These are phyloP conservation scores for Chymomyza procnemis DNA, from an alignment of 2,888 invertebrate species.

Conservation along the genomic window DNA sequence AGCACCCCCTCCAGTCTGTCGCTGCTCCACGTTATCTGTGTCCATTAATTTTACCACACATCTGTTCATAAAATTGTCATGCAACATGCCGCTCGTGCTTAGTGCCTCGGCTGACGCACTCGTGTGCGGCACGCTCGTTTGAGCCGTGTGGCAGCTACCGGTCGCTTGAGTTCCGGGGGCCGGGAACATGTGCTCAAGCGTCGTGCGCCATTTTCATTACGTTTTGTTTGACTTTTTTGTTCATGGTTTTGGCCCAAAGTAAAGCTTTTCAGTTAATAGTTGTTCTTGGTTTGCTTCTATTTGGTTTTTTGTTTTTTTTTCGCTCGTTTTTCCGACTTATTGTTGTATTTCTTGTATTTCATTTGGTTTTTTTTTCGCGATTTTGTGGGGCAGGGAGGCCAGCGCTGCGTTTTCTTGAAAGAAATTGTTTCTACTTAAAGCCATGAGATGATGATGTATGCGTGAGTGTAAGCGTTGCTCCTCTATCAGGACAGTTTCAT, in stretches of 20 bases:
- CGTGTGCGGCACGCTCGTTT: background rate
- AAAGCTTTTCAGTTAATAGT: conserved; percentile 42
- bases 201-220: conserved; percentile 71
- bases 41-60: conserved; percentile 73
- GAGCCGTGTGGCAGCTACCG: conserved; percentile 1
- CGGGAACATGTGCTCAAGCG: background rate
- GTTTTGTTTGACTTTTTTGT: conserved; percentile 27
- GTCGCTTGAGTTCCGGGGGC: background rate
- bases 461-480: background rate
- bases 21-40: conserved; percentile 63
- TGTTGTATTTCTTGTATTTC: background rate
- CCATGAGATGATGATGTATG: background rate
- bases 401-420: background rate
- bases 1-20: conserved; percentile 46
- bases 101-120: conserved; percentile 36
- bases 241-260: background rate
- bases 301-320: background rate
- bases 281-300: conserved; percentile 23
- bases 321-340: background rate
- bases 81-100: conserved; percentile 63
- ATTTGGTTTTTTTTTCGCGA: background rate
- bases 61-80: conserved; percentile 73
- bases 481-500: background rate
- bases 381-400: background rate
- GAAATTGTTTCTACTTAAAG: conserved; percentile 6